phyloP scores from a whole-genome alignment of 1,140 invertebrate genomes.

The Babylonia areolata region DNA sequence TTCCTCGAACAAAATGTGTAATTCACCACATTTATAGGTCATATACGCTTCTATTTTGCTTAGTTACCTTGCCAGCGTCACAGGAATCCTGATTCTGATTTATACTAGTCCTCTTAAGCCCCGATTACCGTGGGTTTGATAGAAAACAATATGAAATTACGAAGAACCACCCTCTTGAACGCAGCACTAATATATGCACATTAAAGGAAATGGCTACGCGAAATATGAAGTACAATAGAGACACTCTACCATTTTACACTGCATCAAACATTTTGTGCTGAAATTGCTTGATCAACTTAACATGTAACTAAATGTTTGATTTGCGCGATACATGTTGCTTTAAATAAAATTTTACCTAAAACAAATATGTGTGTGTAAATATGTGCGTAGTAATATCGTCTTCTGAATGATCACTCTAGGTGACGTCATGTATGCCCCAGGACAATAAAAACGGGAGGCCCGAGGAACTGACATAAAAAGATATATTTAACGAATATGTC shows the following conservation, averaged over 20 bases:
- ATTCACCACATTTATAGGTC: background rate
- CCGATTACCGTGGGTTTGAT: background rate
- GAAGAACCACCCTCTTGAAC: conserved; percentile 1
- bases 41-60: no score
- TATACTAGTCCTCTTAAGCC: background rate
- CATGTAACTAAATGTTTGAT: background rate
- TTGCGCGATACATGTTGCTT: no score
- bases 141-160: conserved; percentile 12
- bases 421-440: background rate
- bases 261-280: background rate
- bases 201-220: background rate
- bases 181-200: conserved; percentile 3
- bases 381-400: background rate
- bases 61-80: background rate
- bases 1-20: background rate
- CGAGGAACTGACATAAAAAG: background rate
- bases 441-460: background rate
- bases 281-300: background rate
- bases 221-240: background rate
- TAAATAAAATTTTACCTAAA: background rate
- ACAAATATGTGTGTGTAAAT: background rate
- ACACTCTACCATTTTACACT: background rate
- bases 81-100: background rate
- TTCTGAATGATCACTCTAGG: background rate
- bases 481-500: background rate